Conservation (phyloP, 1,140 invertebrate genomes). For the Drosophila santomea region DNA sequence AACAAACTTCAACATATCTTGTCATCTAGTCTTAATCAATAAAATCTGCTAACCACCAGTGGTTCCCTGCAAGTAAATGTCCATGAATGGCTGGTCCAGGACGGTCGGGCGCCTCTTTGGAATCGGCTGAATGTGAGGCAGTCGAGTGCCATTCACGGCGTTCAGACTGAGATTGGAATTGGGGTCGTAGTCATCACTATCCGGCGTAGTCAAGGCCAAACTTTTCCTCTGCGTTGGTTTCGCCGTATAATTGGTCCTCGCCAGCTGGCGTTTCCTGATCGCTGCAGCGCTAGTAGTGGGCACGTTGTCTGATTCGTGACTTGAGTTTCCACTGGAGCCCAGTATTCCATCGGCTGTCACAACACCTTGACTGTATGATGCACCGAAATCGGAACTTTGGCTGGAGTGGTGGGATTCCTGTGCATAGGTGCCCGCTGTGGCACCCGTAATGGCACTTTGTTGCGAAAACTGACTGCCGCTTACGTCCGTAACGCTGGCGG, state of each 20-base stretch:
- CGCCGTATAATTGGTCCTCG: no score
- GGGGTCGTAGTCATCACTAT: constrained; percentile 50
- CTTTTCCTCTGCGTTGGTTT: background rate
- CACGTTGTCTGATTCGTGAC: background rate
- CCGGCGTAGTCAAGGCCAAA: background rate
- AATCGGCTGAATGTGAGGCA: constrained; percentile 65
- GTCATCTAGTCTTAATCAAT: background rate
- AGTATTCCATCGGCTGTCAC: no score
- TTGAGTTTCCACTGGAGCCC: background rate
- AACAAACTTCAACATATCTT: no score
- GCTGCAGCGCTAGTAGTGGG: constrained; percentile 9
- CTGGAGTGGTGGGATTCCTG: background rate
- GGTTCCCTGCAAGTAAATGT: constrained; percentile 65
- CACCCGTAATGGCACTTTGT: background rate
- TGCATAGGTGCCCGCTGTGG: background rate
- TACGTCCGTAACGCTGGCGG: constrained; percentile 32
- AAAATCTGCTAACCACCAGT: constrained; percentile 31
- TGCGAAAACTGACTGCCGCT: constrained; percentile 37
- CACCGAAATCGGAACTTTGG: background rate
- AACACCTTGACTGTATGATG: background rate
- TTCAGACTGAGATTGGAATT: constrained; percentile 56
- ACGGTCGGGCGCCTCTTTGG: constrained; percentile 48
- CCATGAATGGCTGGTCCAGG: constrained; percentile 37
- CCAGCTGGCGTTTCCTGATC: background rate
- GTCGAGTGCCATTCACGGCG: constrained; percentile 64